These are phyloP conservation scores for Eulemur macaco DNA, from an alignment of 2,113 vertebrate genomes.

Conservation along the genomic window DNA sequence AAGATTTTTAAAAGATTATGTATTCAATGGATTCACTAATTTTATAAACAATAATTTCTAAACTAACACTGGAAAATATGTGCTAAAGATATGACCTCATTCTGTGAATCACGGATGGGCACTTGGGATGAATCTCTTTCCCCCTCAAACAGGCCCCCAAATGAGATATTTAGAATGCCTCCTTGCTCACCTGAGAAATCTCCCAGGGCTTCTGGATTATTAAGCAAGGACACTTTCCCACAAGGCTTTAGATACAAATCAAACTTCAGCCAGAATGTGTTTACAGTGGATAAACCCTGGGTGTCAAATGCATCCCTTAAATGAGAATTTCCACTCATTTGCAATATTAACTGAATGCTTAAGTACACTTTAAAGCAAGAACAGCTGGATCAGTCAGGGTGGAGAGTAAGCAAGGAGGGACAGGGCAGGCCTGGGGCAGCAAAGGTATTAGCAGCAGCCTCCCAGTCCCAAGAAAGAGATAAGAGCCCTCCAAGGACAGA, in stretches of 20 bases:
- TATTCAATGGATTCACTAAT: neutral
- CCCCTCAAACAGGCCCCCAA: neutral
- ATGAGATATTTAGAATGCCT: neutral
- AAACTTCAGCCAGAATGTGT: neutral
- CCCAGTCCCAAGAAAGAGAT: neutral
- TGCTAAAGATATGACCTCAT: neutral
- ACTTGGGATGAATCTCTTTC: neutral
- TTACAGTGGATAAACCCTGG: neutral
- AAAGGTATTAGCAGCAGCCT: neutral
- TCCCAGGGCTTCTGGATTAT: neutral
- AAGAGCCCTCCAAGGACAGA: neutral
- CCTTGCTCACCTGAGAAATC: neutral
- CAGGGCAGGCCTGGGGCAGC: neutral
- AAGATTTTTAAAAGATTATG: neutral
- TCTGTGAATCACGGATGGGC: neutral
- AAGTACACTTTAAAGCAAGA: neutral
- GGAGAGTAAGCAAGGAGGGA: neutral
- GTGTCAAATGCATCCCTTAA: neutral
- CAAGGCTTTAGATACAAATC: neutral
- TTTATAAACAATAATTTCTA: slow-evolving; percentile 15
- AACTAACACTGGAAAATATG: neutral
- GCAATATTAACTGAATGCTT: neutral
- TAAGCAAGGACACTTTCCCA: slow-evolving; percentile 16
- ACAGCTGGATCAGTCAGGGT: neutral
- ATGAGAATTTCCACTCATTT: neutral